Percentiles rank a stretch among this genome's conserved stretches.
Evolutionary conservation across 1,140 invertebrate species (phyloP).

Genomic region (Myzus persicae): DNA sequence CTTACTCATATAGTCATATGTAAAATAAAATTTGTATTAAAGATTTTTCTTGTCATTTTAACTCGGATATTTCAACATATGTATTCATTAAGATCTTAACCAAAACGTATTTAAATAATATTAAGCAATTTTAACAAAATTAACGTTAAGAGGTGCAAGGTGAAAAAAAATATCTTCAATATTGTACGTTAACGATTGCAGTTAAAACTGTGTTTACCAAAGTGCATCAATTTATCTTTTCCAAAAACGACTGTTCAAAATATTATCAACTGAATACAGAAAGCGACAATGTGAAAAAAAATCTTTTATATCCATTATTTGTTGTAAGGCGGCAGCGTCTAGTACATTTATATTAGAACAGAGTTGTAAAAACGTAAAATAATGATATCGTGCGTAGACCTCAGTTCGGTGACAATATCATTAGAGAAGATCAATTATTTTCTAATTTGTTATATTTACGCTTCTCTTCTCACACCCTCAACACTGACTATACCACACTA

Average conservation of each 20-base stretch:
- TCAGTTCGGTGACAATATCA: background rate
- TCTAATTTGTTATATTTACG: slow-evolving; percentile 29
- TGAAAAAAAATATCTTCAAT: background rate
- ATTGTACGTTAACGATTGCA: background rate
- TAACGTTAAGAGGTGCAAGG: background rate
- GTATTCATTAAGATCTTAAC: background rate
- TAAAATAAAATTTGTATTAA: background rate
- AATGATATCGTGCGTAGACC: background rate
- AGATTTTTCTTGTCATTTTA: background rate
- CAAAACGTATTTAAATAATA: background rate
- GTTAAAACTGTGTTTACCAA: background rate
- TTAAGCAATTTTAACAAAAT: background rate
- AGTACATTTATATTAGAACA: background rate
- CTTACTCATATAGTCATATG: too few relatives aligned
- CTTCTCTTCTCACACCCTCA: background rate
- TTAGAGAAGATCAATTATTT: slow-evolving; percentile 49
- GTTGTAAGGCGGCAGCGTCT: background rate
- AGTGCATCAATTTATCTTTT: background rate
- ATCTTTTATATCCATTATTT: background rate
- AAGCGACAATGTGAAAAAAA: background rate
- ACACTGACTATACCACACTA: background rate
- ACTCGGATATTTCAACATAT: background rate
- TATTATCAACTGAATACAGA: background rate
- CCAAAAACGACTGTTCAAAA: background rate
- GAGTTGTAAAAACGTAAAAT: background rate